Conservation (phyloP, 1,140 invertebrate genomes). For the Drosophila murphyi region DNA sequence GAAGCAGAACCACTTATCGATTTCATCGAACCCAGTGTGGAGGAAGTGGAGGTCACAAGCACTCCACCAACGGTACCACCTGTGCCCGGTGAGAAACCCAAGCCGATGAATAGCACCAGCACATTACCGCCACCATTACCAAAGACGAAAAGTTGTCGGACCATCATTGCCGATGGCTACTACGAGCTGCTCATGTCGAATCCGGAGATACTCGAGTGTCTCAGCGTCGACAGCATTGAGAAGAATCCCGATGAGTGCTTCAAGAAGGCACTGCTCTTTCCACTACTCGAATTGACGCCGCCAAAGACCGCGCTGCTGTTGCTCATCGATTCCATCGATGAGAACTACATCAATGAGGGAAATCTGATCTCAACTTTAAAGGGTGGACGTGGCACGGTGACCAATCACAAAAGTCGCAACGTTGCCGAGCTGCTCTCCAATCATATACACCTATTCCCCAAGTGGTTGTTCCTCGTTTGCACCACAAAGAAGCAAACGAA, state of each 20-base stretch:
- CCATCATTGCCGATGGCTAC: conserved; percentile 91
- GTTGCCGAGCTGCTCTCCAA: conserved; percentile 94
- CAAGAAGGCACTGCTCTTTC: conserved; percentile 94
- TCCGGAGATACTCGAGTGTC: conserved; percentile 88
- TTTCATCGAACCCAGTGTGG: conserved; percentile 35
- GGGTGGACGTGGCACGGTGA: conserved; percentile 80
- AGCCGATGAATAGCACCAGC: conserved; percentile 53
- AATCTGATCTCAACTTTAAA: conserved; percentile 82
- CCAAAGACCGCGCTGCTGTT: conserved; percentile 93
- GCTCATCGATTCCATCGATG: conserved; percentile 96
- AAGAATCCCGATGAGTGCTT: conserved; percentile 95
- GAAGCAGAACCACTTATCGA: conserved; percentile 59
- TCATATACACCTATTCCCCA: conserved; percentile 96
- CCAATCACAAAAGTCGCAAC: conserved; percentile 87
- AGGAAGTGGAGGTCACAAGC: conserved; percentile 18
- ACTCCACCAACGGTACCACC: conserved; percentile 40
- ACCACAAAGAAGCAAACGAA: conserved; percentile 95
- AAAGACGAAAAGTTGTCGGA: conserved; percentile 87
- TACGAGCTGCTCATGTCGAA: conserved; percentile 91
- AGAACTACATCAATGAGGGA: conserved; percentile 86
- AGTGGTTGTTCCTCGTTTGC: conserved; percentile 96
- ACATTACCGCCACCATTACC: conserved; percentile 86
- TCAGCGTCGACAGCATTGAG: conserved; percentile 88
- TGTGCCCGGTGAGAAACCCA: conserved; percentile 61
- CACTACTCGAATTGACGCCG: conserved; percentile 92